These are phyloP conservation scores for Diuraphis noxia DNA, from an alignment of 1,140 invertebrate species.

Conservation along the genomic window DNA sequence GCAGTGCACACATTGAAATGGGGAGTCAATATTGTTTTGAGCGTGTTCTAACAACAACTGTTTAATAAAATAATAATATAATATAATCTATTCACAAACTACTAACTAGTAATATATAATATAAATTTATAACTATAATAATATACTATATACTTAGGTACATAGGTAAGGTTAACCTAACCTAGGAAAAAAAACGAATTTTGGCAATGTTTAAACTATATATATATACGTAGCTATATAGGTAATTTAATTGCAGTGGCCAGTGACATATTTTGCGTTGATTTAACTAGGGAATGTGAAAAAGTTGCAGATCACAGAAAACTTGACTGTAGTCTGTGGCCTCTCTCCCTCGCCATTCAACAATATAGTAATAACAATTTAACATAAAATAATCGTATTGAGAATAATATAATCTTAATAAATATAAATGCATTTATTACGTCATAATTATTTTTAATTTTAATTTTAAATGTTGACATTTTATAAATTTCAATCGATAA, in stretches of 20 bases:
- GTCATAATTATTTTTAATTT: background rate
- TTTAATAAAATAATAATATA: too few species aligned
- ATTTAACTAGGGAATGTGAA: background rate
- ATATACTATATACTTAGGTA: background rate
- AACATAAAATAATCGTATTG: background rate
- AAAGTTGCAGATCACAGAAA: background rate
- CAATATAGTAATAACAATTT: background rate
- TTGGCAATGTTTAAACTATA: background rate
- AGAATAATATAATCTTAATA: background rate
- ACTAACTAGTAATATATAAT: background rate
- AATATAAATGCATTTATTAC: background rate
- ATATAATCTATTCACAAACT: background rate
- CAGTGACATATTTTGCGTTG: background rate
- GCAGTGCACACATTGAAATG: background rate
- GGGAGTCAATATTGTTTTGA: background rate
- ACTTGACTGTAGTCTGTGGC: background rate
- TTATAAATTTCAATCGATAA: background rate
- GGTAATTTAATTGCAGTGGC: background rate
- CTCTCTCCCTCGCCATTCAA: background rate
- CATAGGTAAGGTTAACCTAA: too few species aligned
- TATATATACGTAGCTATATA: too few species aligned
- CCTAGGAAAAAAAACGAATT: background rate
- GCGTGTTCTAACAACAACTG: background rate
- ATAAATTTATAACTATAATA: too few species aligned
- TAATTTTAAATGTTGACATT: background rate